These are phyloP conservation scores for Neoascia interrupta DNA, from an alignment of 2,888 invertebrate species.

Conservation along the genomic window DNA sequence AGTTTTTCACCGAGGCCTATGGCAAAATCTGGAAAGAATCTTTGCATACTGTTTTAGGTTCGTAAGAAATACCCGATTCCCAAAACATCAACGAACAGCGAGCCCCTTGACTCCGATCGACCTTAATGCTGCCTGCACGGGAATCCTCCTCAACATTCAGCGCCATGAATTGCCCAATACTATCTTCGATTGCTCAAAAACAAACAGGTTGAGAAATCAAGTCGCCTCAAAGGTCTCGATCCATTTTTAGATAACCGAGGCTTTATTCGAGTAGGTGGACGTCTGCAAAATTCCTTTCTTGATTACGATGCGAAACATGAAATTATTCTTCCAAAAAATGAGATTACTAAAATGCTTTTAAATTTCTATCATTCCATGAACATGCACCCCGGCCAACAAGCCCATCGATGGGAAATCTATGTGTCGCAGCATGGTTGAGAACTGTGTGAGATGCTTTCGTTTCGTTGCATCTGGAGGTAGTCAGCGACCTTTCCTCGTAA, in stretches of 20 bases:
- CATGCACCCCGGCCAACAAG: constrained; percentile 27
- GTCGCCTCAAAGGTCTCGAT: neutral
- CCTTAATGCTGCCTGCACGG: constrained; percentile 3
- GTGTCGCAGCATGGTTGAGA: neutral
- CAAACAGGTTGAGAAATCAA: neutral
- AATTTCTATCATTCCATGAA: constrained; percentile 28
- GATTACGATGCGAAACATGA: constrained; percentile 12
- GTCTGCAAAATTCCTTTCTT: constrained; percentile 7
- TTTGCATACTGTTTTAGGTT: constrained; percentile 13
- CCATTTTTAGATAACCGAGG: constrained; percentile 17
- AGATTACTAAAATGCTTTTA: constrained; percentile 20
- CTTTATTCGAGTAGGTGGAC: constrained; percentile 9
- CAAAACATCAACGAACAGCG: neutral
- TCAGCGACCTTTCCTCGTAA: constrained; percentile 10
- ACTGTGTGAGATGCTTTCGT: constrained; percentile 13
- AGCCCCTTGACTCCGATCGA: neutral
- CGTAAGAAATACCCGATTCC: neutral
- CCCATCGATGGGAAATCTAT: neutral
- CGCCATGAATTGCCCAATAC: neutral
- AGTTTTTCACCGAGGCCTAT: neutral
- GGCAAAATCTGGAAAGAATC: neutral
- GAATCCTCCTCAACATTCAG: constrained; percentile 12
- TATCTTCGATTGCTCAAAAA: neutral
- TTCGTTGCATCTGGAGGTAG: constrained; percentile 40
- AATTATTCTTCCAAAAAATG: constrained; percentile 16